Conservation (phyloP, 1,140 invertebrate genomes). For the Euwallacea similis region DNA sequence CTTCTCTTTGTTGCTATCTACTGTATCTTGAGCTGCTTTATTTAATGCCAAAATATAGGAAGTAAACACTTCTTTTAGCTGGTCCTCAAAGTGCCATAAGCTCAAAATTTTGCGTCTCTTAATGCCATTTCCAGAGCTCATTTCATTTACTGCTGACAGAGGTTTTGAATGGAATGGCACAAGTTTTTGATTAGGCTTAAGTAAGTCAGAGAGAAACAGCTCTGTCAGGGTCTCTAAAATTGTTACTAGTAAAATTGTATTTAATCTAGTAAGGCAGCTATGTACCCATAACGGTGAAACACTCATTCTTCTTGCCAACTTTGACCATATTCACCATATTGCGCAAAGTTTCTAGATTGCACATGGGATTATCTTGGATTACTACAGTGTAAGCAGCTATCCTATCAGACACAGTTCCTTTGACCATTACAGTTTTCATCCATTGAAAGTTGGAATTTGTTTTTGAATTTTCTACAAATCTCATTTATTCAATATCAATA, state of each 20-base stretch:
- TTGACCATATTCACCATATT: slow-evolving; percentile 77
- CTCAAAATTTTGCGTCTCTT: slow-evolving; percentile 61
- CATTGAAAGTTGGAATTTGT: slow-evolving; percentile 65
- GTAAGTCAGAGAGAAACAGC: slow-evolving; percentile 74
- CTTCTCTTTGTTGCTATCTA: slow-evolving; percentile 81
- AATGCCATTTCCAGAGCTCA: slow-evolving; percentile 58
- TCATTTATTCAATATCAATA: too few species aligned
- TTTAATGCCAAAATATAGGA: slow-evolving; percentile 67
- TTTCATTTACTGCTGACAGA: slow-evolving; percentile 57
- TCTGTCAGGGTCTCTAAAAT: slow-evolving; percentile 70
- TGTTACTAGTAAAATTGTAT: slow-evolving; percentile 10
- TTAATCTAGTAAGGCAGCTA: slow-evolving; percentile 39
- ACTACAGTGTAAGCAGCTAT: slow-evolving; percentile 81
- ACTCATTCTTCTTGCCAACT: slow-evolving; percentile 78
- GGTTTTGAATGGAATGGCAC: slow-evolving; percentile 72
- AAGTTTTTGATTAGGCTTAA: slow-evolving; percentile 74
- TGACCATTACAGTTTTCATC: slow-evolving; percentile 77
- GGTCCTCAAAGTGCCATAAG: slow-evolving; percentile 80
- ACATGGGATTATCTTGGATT: slow-evolving; percentile 83
- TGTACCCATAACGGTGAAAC: slow-evolving; percentile 64
- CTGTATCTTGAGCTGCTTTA: slow-evolving; percentile 65
- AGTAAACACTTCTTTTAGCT: slow-evolving; percentile 77
- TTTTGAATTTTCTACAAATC: slow-evolving; percentile 56
- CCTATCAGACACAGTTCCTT: slow-evolving; percentile 83
- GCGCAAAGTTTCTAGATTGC: slow-evolving; percentile 72